Base-by-base conservation (phyloP, 1,140 invertebrate genomes). In the Babylonia areolata region DNA sequence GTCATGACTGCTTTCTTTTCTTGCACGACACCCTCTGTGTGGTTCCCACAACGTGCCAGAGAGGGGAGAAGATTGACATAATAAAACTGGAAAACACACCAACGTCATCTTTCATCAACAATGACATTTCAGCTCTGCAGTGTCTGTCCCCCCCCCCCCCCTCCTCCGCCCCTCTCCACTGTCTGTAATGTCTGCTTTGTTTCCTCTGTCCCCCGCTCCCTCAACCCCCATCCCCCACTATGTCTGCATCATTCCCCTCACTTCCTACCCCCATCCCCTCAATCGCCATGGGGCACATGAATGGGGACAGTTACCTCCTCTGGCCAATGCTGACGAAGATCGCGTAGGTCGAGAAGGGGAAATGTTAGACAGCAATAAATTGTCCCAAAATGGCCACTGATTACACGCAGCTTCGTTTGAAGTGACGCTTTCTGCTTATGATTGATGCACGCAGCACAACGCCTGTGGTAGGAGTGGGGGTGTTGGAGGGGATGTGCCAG, bases 351-450 rank as follows among this genome's bases (percentile, higher is more conserved):
- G 58, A n/a, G 28, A 64, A n/a, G 23, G 58, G 58, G 28, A 64
- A 64, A 64, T 64, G 58, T 64, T 64, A 64, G 58, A 23, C 58
- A 23, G 58, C 58, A 64, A 23, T 64, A 64, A 64, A 64, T 64
- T 64, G 58, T 64, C 58, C 58, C 58, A 12, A 28, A 64, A 64
- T 64, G 58, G 58, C 58, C 58, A 23, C 58, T 64, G 58, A 64
- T 64, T 64, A 23, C 58, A 23, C 58, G 58, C 17, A 12, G 58
- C 58, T 1, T 64, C 58, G 15, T 64, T 64, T 64, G 58, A 64
- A 64, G 58, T 64, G 58, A 64, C 58, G 58, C 58, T 64, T 64
- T 64, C 58, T 64, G 58, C 58, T 64, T 64, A 64, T 64, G 17
- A 64, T 64, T 9, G 6, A 64, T 64, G 58, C 17, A 64, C 28